A percentile compares a stretch with the other conserved stretches of the same genome.
Evolutionary conservation across 2,113 vertebrate species (phyloP).

Genomic region (Amblyopsis rosae): DNA sequence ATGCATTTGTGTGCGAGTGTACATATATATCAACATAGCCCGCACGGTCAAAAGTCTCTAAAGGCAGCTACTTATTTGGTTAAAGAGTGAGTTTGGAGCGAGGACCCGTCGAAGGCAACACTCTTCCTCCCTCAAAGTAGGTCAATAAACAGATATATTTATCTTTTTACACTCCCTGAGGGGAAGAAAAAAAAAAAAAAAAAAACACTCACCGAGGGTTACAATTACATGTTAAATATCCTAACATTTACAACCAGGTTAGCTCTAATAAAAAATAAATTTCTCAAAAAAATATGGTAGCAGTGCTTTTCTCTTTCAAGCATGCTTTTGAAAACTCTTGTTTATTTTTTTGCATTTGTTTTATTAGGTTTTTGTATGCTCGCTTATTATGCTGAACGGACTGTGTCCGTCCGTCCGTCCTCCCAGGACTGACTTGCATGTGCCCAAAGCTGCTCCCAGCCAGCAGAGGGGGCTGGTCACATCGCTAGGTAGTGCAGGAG

Average conservation of each 20-base stretch:
- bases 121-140: conserved; percentile 73
- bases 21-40: conserved; percentile 38
- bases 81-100: conserved; percentile 89
- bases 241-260: conserved; percentile 98
- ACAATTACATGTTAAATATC: conserved; percentile 94
- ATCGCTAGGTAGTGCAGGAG: neutral
- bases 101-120: conserved; percentile 86
- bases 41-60: conserved; percentile 88
- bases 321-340: conserved; percentile 83
- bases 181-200: conserved; percentile 8
- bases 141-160: conserved; percentile 95
- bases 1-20: conserved; percentile 59
- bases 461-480: no score
- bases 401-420: conserved; percentile 29
- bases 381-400: conserved; percentile 46
- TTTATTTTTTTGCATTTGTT: conserved; percentile 26
- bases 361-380: conserved; percentile 43
- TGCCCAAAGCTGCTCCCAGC: conserved; percentile 14
- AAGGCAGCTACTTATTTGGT: conserved; percentile 98
- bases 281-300: conserved; percentile 98
- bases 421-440: conserved; percentile 33
- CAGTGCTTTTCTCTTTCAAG: conserved; percentile 88
- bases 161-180: conserved; percentile 88
- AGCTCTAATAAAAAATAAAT: conserved; percentile 99
- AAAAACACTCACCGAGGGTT: conserved; percentile 75